Conservation (phyloP, 2,113 vertebrate species). For the Dicerorhinus sumatrensis region DNA sequence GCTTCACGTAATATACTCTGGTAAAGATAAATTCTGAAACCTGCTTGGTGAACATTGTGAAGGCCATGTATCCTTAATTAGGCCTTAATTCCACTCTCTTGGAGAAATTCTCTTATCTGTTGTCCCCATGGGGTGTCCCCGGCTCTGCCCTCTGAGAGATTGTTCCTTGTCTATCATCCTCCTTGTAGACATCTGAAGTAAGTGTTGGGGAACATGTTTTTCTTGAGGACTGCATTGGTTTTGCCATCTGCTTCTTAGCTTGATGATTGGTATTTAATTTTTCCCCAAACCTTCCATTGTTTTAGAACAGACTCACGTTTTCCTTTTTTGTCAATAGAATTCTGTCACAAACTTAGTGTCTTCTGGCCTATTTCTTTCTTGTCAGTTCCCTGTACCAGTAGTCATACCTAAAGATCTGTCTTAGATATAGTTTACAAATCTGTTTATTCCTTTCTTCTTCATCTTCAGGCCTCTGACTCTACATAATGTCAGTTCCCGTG, state of each 20-base stretch:
- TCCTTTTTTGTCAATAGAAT: background rate
- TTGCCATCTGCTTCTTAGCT: background rate
- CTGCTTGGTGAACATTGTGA: background rate
- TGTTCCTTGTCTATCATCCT: background rate
- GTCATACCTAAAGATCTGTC: background rate
- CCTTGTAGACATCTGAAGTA: background rate
- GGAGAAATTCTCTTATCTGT: background rate
- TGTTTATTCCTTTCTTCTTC: background rate
- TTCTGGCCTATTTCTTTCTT: background rate
- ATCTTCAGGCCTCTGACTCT: background rate
- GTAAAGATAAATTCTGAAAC: background rate
- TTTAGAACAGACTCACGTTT: background rate
- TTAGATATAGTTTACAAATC: background rate
- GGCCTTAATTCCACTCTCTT: background rate
- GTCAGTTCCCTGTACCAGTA: background rate
- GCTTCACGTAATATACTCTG: background rate
- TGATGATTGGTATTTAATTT: background rate
- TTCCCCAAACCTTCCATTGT: background rate
- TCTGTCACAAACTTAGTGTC: background rate
- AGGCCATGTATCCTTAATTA: background rate
- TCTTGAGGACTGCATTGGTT: background rate
- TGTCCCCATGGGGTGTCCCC: accelerated
- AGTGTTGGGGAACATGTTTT: background rate
- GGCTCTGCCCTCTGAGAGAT: background rate
- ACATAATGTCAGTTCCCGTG: background rate